Conservation (phyloP, 2,888 invertebrate genomes). For the Automeris io region DNA sequence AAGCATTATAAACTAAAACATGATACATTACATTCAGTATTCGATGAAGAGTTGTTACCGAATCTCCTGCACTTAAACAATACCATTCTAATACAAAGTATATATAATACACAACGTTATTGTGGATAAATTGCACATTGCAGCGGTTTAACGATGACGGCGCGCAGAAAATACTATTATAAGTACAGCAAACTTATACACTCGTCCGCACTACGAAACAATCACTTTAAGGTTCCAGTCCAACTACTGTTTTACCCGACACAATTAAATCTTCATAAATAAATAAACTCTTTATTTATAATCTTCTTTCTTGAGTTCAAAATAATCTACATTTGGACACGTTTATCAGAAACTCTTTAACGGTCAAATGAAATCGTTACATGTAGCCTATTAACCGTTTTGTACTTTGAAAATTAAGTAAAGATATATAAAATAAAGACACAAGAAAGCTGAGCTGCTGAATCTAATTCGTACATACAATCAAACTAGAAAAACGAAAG, state of each 20-base stretch:
- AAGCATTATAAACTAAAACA: slow-evolving; percentile 71
- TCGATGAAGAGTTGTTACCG: slow-evolving; percentile 55
- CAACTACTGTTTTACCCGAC: too few relatives aligned
- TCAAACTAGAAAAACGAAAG: slow-evolving; percentile 56
- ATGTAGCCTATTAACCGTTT: slow-evolving; percentile 60
- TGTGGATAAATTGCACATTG: slow-evolving; percentile 60
- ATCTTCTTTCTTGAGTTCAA: slow-evolving; percentile 62
- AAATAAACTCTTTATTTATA: slow-evolving; percentile 62
- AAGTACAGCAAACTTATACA: slow-evolving; percentile 50
- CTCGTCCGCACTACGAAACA: slow-evolving; percentile 10
- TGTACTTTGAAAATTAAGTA: slow-evolving; percentile 72
- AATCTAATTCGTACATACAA: slow-evolving; percentile 48
- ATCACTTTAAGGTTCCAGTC: too few relatives aligned
- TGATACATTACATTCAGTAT: slow-evolving; percentile 65
- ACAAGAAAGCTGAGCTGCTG: slow-evolving; percentile 55
- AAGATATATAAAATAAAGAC: slow-evolving; percentile 33
- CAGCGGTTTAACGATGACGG: slow-evolving; percentile 54
- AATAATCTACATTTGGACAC: slow-evolving; percentile 40
- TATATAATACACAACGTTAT: slow-evolving; percentile 66
- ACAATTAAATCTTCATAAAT: slow-evolving; percentile 54
- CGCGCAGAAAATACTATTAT: slow-evolving; percentile 39
- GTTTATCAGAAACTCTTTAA: slow-evolving; percentile 46
- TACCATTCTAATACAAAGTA: slow-evolving; percentile 58
- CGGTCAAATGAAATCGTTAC: slow-evolving; percentile 41
- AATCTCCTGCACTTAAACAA: slow-evolving; percentile 42